Conservation (phyloP, 64 coral and sea anemone genomes). For the Dendronephthya gigantea region DNA sequence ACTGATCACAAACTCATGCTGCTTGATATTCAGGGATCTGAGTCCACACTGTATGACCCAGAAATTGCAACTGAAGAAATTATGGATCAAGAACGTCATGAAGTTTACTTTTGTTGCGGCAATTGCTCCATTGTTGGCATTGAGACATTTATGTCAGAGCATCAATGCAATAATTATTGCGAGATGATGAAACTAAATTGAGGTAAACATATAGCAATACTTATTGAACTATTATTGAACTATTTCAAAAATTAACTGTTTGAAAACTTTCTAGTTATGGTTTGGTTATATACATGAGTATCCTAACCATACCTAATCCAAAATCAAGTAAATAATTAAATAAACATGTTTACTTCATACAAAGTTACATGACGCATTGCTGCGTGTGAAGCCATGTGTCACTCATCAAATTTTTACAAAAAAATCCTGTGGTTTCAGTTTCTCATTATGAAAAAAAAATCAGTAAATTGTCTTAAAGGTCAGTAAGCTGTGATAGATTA, state of each 20-base stretch:
- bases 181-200: slow-evolving; percentile 33
- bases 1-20: slow-evolving; percentile 29
- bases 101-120: slow-evolving; percentile 52
- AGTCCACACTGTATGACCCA: slow-evolving; percentile 15
- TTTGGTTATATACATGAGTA: not conserved
- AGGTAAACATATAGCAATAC: too few species aligned
- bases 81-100: not conserved
- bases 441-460: too few species aligned
- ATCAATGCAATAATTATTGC: slow-evolving; percentile 47
- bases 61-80: slow-evolving; percentile 30
- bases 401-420: too few species aligned
- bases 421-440: too few species aligned
- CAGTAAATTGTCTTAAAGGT: too few species aligned
- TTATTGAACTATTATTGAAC: too few species aligned
- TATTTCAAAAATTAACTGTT: not conserved
- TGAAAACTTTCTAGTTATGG: not conserved
- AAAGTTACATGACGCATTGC: too few species aligned
- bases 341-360: too few species aligned
- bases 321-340: too few species aligned
- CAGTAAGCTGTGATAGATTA: too few species aligned
- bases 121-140: slow-evolving; percentile 45
- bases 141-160: slow-evolving; percentile 21
- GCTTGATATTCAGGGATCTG: slow-evolving; percentile 37
- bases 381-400: too few species aligned
- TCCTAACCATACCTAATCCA: not conserved